These are phyloP conservation scores for Habroteleia sp. DNA, from an alignment of 2,888 invertebrate genomes.

Conservation along the genomic window DNA sequence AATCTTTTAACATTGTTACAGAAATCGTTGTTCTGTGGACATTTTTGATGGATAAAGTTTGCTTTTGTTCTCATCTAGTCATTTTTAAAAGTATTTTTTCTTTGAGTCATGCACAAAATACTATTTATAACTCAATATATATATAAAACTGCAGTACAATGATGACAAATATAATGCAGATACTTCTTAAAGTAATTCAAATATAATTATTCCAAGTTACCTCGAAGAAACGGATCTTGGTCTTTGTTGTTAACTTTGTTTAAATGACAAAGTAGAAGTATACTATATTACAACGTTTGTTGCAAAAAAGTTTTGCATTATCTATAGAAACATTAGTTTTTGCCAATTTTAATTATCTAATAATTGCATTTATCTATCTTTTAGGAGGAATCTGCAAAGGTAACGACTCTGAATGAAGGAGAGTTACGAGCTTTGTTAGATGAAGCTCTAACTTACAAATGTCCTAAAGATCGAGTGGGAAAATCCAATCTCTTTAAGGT, in stretches of 20 bases:
- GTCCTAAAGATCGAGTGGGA: slow-evolving; percentile 91
- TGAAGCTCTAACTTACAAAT: slow-evolving; percentile 92
- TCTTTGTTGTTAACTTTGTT: no score
- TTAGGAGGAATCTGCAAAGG: slow-evolving; percentile 79
- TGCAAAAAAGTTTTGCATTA: background rate
- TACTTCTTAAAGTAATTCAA: background rate
- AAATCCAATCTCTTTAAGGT: slow-evolving; percentile 93
- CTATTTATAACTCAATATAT: slow-evolving; percentile 33
- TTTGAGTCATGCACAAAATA: slow-evolving; percentile 23
- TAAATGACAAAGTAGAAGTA: no score
- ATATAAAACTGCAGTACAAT: slow-evolving; percentile 14
- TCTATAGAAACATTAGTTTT: no score
- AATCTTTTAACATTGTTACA: no score
- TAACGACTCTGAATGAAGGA: slow-evolving; percentile 86
- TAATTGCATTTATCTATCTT: slow-evolving; percentile 51
- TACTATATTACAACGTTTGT: no score
- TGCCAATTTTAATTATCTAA: no score
- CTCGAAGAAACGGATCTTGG: no score
- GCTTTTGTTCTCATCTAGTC: slow-evolving; percentile 11
- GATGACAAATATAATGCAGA: slow-evolving; percentile 15
- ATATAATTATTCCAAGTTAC: background rate
- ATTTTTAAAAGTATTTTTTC: slow-evolving; percentile 23
- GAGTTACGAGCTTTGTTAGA: slow-evolving; percentile 89
- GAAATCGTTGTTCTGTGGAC: no score
- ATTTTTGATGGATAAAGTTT: background rate